These are phyloP conservation scores for Ochropacha duplaris DNA, from an alignment of 2,888 invertebrate genomes.

Conservation along the genomic window DNA sequence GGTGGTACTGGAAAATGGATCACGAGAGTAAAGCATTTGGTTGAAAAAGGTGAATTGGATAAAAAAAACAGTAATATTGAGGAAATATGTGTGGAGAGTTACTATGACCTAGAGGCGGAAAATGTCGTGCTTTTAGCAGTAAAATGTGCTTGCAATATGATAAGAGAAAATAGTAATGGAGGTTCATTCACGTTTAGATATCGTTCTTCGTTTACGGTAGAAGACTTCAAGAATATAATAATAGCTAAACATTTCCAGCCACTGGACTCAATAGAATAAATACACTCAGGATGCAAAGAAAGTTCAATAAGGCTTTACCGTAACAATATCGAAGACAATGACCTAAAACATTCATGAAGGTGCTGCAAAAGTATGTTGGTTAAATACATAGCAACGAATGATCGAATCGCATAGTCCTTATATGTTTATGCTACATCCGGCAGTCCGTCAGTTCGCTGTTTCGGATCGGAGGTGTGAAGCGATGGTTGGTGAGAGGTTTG, in stretches of 20 bases:
- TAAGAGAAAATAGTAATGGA: background rate
- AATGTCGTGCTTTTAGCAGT: background rate
- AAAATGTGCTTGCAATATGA: background rate
- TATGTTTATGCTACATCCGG: slow-evolving; percentile 5
- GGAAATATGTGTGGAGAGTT: background rate
- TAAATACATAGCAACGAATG: slow-evolving; percentile 4
- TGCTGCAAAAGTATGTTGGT: background rate
- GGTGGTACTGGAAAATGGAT: slow-evolving; percentile 78
- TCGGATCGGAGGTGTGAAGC: slow-evolving; percentile 17
- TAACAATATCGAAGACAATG: background rate
- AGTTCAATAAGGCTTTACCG: background rate
- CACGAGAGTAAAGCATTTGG: background rate
- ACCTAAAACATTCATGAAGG: background rate
- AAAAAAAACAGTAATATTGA: background rate
- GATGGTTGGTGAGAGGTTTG: slow-evolving; percentile 20
- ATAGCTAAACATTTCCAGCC: background rate
- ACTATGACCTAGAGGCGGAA: slow-evolving; percentile 1
- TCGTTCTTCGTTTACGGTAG: background rate
- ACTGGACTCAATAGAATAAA: background rate
- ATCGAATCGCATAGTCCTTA: background rate
- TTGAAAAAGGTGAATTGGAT: background rate
- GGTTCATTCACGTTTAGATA: background rate
- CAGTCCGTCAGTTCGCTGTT: slow-evolving; percentile 4
- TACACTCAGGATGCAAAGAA: slow-evolving; percentile 1
- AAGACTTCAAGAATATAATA: background rate